Percentiles rank a stretch among this genome's conserved stretches.
Evolutionary conservation across 2,888 invertebrate species (phyloP).

Genomic region (Dermolepida albohirtum): DNA sequence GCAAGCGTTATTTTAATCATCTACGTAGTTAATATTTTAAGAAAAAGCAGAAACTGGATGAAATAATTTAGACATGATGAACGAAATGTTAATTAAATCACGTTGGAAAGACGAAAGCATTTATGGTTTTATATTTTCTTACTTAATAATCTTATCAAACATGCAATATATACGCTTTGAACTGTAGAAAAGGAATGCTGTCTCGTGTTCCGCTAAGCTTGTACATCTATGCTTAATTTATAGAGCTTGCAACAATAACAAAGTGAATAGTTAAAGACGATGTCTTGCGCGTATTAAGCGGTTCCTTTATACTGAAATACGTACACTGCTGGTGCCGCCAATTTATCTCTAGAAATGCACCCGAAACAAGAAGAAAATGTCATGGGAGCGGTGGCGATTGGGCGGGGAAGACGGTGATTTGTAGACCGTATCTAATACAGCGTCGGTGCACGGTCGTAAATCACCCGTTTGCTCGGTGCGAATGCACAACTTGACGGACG

Average conservation of each 20-base stretch:
- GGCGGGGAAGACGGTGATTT: conserved; percentile 31
- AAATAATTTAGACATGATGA: too few relatives aligned
- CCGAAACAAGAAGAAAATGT: conserved; percentile 35
- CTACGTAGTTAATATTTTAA: too few relatives aligned
- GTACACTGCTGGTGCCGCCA: conserved; percentile 20
- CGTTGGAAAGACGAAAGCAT: too few relatives aligned
- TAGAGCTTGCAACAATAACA: conserved; percentile 3
- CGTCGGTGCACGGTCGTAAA: conserved; percentile 49
- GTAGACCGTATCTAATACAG: conserved; percentile 40
- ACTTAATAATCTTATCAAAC: too few relatives aligned
- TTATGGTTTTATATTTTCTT: too few relatives aligned
- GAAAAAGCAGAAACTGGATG: too few relatives aligned
- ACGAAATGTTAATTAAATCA: too few relatives aligned
- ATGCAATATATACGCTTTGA: too few relatives aligned
- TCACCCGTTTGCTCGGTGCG: conserved; percentile 51
- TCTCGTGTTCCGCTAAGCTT: too few relatives aligned
- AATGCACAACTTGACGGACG: conserved; percentile 53
- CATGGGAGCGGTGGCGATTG: conserved; percentile 21
- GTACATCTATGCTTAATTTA: background rate
- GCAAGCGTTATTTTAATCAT: too few relatives aligned
- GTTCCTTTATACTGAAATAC: conserved; percentile 6
- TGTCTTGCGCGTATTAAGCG: conserved; percentile 1
- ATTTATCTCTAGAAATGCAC: conserved; percentile 30
- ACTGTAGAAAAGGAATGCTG: too few relatives aligned
- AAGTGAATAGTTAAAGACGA: conserved; percentile 4